These are phyloP conservation scores for Bombylius major DNA, from an alignment of 2,888 invertebrate genomes.

Conservation along the genomic window DNA sequence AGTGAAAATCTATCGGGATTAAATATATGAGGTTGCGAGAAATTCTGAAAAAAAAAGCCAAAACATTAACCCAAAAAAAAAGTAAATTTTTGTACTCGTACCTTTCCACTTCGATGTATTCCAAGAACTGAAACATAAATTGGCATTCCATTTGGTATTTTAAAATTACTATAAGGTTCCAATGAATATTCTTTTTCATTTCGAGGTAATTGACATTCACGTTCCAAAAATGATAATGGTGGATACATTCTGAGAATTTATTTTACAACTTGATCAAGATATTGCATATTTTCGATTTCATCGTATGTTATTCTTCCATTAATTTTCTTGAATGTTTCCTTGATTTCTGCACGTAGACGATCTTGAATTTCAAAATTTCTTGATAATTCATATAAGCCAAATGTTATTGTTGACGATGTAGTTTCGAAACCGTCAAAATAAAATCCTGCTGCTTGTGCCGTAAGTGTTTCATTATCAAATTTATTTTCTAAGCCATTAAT, in stretches of 20 bases:
- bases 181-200: slow-evolving; percentile 22
- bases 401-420: slow-evolving; percentile 23
- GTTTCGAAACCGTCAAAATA: slow-evolving; percentile 14
- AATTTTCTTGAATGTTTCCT: slow-evolving; percentile 18
- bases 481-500: background rate
- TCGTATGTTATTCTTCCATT: slow-evolving; percentile 24
- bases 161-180: slow-evolving; percentile 23
- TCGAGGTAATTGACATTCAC: slow-evolving; percentile 24
- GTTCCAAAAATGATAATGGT: slow-evolving; percentile 31
- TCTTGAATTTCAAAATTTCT: slow-evolving; percentile 25
- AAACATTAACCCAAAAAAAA: too few species aligned
- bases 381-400: slow-evolving; percentile 24
- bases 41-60: slow-evolving; percentile 16
- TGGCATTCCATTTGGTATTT: slow-evolving; percentile 30
- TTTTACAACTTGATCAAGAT: slow-evolving; percentile 25
- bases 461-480: slow-evolving; percentile 5
- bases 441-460: slow-evolving; percentile 14
- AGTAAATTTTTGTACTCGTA: slow-evolving; percentile 11
- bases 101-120: slow-evolving; percentile 31
- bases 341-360: slow-evolving; percentile 26
- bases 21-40: slow-evolving; percentile 29
- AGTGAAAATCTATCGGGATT: slow-evolving; percentile 34
- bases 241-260: slow-evolving; percentile 34
- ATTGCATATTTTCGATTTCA: slow-evolving; percentile 23
- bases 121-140: slow-evolving; percentile 29